Percentiles rank a stretch among this genome's conserved stretches.
Evolutionary conservation across 2,113 vertebrate genomes (phyloP).

Genomic region (Indri indri): DNA sequence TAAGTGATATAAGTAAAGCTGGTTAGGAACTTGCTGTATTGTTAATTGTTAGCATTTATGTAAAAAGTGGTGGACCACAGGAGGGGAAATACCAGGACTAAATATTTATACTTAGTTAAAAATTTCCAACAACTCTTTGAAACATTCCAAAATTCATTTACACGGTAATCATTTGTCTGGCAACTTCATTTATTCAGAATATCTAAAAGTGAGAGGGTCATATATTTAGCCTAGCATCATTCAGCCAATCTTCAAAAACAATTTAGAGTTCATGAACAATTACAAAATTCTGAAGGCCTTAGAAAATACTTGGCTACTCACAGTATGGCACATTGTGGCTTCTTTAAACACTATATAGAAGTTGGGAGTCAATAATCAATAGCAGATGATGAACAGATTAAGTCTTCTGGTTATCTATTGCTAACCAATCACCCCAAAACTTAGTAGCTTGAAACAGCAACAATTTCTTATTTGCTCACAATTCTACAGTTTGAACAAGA

Average conservation of each 20-base stretch:
- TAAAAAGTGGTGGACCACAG: background rate
- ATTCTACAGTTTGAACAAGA: background rate
- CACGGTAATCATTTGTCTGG: background rate
- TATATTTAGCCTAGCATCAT: background rate
- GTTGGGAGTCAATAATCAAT: background rate
- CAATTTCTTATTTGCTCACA: background rate
- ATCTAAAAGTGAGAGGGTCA: background rate
- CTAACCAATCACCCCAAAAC: background rate
- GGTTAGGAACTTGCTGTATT: background rate
- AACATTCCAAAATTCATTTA: background rate
- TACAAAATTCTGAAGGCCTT: background rate
- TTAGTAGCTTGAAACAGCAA: background rate
- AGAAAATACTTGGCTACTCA: background rate
- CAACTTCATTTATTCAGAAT: slow-evolving; percentile 13
- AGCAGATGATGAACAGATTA: background rate
- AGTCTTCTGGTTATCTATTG: background rate
- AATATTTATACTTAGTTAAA: background rate
- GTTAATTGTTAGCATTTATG: background rate
- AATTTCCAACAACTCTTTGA: background rate
- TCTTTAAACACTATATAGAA: background rate
- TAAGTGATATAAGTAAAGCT: background rate
- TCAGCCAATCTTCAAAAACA: background rate
- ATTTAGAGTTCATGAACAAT: background rate
- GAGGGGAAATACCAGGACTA: background rate
- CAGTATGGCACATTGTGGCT: background rate